Evolutionary conservation across 2,888 invertebrate species (phyloP).

Genomic region (Poecilus cupreus): DNA sequence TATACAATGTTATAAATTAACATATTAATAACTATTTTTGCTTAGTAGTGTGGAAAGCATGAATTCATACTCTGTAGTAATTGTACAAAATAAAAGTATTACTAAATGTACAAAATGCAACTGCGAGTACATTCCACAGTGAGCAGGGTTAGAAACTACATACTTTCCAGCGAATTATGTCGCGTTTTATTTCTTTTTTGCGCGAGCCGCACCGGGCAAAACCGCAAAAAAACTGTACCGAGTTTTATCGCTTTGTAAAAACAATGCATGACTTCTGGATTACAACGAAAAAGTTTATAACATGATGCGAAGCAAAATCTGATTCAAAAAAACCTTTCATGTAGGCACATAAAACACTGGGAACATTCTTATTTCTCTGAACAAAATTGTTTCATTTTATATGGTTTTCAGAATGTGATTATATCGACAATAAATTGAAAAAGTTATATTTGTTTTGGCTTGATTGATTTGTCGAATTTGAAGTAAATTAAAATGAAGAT

Average conservation of each 20-base stretch:
- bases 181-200: not conserved
- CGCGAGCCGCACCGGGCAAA: not conserved
- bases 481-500: not conserved
- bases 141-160: not conserved
- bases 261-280: not conserved
- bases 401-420: not conserved
- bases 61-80: too few species aligned
- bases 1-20: too few species aligned
- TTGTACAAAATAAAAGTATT: too few species aligned
- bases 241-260: constrained; percentile 1
- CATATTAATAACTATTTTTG: too few species aligned
- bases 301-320: not conserved
- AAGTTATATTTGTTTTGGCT: not conserved
- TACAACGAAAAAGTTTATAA: not conserved
- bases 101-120: too few species aligned
- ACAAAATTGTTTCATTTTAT: too few species aligned
- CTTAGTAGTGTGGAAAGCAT: too few species aligned
- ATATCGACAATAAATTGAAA: not conserved
- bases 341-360: not conserved
- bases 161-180: not conserved
- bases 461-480: not conserved
- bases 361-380: too few species aligned
- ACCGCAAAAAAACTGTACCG: not conserved
- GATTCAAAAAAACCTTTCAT: not conserved
- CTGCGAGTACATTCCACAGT: not conserved